Percentiles rank a stretch among this genome's conserved stretches.
Evolutionary conservation across 2,797 vertebrate genomes (phyloP).

Genomic region (Parotocinclus haroldoi): DNA sequence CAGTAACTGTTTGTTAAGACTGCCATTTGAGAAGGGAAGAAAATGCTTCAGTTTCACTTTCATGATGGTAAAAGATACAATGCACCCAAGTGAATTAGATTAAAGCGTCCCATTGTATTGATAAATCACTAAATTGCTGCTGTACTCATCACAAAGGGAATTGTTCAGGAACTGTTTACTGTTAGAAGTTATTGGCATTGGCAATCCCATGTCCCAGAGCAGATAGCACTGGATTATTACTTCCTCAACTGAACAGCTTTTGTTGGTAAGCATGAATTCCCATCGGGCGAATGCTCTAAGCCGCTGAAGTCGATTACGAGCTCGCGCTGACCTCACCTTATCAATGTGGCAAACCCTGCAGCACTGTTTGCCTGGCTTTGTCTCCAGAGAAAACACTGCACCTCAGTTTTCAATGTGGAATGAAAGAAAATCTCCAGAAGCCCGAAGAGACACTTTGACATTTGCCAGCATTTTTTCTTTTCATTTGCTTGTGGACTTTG

Average conservation of each 20-base stretch:
- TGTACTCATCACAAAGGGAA: constrained; percentile 28
- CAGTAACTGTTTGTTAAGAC: too few species aligned
- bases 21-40: too few species aligned
- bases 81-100: too few species aligned
- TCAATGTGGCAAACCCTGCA: constrained; percentile 54
- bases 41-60: too few species aligned
- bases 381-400: constrained; percentile 50
- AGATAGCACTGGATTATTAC: constrained; percentile 54
- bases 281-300: constrained; percentile 48
- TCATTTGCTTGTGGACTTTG: constrained; percentile 6
- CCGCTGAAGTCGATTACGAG: constrained; percentile 61
- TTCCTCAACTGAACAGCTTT: constrained; percentile 46
- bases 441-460: constrained; percentile 44
- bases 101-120: too few species aligned
- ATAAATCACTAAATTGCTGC: neutral
- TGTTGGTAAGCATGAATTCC: constrained; percentile 53
- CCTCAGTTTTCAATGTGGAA: constrained; percentile 48
- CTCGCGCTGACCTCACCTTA: constrained; percentile 59
- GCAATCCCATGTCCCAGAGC: constrained; percentile 34
- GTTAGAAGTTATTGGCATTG: constrained; percentile 21
- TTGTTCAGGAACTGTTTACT: constrained; percentile 37
- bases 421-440: constrained; percentile 40
- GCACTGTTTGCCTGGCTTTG: constrained; percentile 47
- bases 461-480: constrained; percentile 43
- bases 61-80: too few species aligned